phyloP scores from a whole-genome alignment of 2,888 invertebrate genomes.

The Plusia festucae region DNA sequence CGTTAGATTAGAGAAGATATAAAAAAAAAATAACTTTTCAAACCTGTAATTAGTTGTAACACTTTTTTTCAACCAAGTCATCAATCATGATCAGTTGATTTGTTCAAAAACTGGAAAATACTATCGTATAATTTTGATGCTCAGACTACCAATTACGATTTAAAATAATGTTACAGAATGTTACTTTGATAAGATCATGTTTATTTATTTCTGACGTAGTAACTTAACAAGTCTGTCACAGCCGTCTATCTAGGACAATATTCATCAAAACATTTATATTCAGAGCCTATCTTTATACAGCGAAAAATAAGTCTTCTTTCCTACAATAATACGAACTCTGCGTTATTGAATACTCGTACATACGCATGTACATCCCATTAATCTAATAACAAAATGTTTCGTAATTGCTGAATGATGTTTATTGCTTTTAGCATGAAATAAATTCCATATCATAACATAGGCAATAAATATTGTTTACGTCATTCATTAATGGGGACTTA shows the following conservation, averaged over 20 bases:
- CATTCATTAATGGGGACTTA: background rate
- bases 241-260: slow-evolving; percentile 1
- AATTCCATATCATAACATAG: background rate
- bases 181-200: background rate
- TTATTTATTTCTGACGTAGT: background rate
- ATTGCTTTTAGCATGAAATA: background rate
- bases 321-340: background rate
- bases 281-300: background rate
- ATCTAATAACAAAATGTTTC: background rate
- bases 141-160: too few relatives aligned
- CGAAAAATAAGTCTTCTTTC: background rate
- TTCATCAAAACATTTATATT: background rate
- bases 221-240: background rate
- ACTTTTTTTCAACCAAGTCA: too few relatives aligned
- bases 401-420: slow-evolving; percentile 7
- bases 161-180: too few relatives aligned
- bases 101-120: too few relatives aligned
- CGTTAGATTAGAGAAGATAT: too few relatives aligned
- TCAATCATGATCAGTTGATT: too few relatives aligned
- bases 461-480: slow-evolving; percentile 2
- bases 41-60: too few relatives aligned
- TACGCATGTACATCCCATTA: background rate
- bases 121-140: too few relatives aligned
- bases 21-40: too few relatives aligned
- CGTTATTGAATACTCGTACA: background rate